Evolutionary conservation across 2,888 invertebrate genomes (phyloP), one percentile per base, ranked within the genome.

Genomic region (Ametastegia equiseti): DNA sequence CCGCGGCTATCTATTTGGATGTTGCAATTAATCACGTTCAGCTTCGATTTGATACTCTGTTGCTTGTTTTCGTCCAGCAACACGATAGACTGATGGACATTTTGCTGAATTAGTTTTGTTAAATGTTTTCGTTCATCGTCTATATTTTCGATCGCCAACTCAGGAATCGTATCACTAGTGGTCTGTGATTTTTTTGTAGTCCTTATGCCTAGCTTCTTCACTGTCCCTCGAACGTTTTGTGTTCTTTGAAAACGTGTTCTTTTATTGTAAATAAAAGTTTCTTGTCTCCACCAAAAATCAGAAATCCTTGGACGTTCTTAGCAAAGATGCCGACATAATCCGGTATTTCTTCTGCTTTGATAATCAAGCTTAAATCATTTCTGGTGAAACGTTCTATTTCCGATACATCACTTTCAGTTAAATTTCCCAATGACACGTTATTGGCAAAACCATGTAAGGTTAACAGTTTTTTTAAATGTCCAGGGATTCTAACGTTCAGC

Each of bases 231-330:
- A 42, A 67, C 13, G 27, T 42, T 45, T 69, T 39, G 67, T 39
- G 27, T 45, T 69, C 45, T 69, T 45, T 45, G 30, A 23, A n/a
- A 19, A 69, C 69, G 23, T 69, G 69, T 27, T 69, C 69, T 69
- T 45, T 69, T 1, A 69, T 69, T 13, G 45, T 45, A 23, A 27
- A 45, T 69, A 69, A 69, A 45, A 69, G 45, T 69, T 69, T 69
- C 23, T 69, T 69, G 19, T 69, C 69, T 15, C 69, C 69, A 69
- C 69, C 69, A 69, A 69, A 69, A 45, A 69, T 69, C n/a, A 69
- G 3, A 23, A 69, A 69, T 19, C 69, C 69, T 11, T 9, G 13
- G 23, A 69, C 23, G 45, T 69, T 69, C 13, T 69, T 69, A 13
- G 69, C 45, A 69, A 69, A 69, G 23, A 69, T 69, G 11, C 69